These are phyloP conservation scores for Toxonevra muliebris DNA, from an alignment of 2,888 invertebrate species.

Conservation along the genomic window DNA sequence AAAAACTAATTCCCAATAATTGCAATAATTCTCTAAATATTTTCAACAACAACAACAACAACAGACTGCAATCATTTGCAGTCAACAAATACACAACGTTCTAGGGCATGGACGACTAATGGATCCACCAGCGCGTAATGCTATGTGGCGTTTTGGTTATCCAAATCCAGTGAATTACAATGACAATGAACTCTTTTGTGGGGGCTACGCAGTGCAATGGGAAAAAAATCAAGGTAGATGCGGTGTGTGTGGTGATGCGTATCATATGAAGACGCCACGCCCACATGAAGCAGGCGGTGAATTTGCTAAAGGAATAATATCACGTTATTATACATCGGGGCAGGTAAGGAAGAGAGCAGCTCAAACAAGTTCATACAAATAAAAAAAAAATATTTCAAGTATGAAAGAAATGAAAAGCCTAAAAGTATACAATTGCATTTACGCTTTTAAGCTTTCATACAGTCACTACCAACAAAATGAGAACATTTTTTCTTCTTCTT, in stretches of 20 bases:
- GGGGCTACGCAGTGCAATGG: slow-evolving; percentile 91
- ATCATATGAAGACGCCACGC: slow-evolving; percentile 75
- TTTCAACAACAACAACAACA: too few species aligned
- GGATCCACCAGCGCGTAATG: slow-evolving; percentile 92
- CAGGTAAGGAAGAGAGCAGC: slow-evolving; percentile 73
- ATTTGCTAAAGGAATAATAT: slow-evolving; percentile 86
- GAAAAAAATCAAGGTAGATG: slow-evolving; percentile 86
- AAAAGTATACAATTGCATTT: slow-evolving; percentile 12
- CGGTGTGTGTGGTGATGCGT: slow-evolving; percentile 90
- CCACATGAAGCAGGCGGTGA: slow-evolving; percentile 90
- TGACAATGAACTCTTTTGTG: slow-evolving; percentile 93
- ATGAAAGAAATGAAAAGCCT: neutral
- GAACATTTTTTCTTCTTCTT: slow-evolving; percentile 2
- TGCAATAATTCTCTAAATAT: neutral
- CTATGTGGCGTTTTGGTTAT: slow-evolving; percentile 95
- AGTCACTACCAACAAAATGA: neutral
- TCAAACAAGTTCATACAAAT: too few species aligned
- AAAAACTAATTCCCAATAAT: slow-evolving; percentile 1
- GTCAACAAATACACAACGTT: slow-evolving; percentile 56
- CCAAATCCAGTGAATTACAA: slow-evolving; percentile 95
- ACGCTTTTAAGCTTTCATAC: neutral
- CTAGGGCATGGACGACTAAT: slow-evolving; percentile 85
- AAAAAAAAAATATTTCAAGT: neutral
- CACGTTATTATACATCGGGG: slow-evolving; percentile 81
- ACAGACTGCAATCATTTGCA: slow-evolving; percentile 31